Evolutionary conservation across 2,888 invertebrate species (phyloP).

Genomic region (Hartigia nigra): DNA sequence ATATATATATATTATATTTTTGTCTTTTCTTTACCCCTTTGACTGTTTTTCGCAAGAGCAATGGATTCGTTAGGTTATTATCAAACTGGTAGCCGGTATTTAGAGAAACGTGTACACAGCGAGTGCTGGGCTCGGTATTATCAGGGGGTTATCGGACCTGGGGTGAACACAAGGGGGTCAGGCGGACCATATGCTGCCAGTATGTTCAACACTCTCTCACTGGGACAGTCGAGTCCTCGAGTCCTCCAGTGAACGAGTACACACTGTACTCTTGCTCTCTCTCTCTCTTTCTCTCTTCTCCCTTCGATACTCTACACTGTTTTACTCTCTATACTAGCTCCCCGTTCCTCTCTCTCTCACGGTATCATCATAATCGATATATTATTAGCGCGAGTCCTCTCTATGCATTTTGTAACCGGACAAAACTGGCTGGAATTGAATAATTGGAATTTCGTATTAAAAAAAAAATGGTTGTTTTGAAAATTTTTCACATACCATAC

Average conservation of each 20-base stretch:
- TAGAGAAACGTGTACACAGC: constrained; percentile 9
- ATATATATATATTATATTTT: not conserved
- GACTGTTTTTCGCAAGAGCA: not conserved
- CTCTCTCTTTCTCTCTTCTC: constrained; percentile 22
- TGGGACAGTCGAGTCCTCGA: constrained; percentile 50
- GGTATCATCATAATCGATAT: constrained; percentile 59
- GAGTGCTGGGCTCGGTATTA: constrained; percentile 42
- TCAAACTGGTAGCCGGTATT: constrained; percentile 39
- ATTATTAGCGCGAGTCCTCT: constrained; percentile 53
- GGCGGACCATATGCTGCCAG: constrained; percentile 55
- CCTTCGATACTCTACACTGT: not conserved
- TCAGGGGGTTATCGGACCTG: constrained; percentile 50
- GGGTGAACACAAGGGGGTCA: constrained; percentile 25
- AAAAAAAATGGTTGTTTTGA: too few species aligned
- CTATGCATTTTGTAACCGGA: constrained; percentile 37
- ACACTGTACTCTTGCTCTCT: constrained; percentile 30
- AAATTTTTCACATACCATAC: not conserved
- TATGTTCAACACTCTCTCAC: constrained; percentile 58
- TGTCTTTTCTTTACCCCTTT: not conserved
- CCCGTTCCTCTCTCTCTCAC: constrained; percentile 30
- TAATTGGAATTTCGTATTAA: too few species aligned
- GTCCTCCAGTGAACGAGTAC: constrained; percentile 26
- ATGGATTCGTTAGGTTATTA: constrained; percentile 6
- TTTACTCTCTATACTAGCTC: too few species aligned
- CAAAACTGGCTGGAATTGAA: not conserved